Base-by-base conservation (phyloP, 2,888 invertebrate species). In the Caenorhabditis sp. region DNA sequence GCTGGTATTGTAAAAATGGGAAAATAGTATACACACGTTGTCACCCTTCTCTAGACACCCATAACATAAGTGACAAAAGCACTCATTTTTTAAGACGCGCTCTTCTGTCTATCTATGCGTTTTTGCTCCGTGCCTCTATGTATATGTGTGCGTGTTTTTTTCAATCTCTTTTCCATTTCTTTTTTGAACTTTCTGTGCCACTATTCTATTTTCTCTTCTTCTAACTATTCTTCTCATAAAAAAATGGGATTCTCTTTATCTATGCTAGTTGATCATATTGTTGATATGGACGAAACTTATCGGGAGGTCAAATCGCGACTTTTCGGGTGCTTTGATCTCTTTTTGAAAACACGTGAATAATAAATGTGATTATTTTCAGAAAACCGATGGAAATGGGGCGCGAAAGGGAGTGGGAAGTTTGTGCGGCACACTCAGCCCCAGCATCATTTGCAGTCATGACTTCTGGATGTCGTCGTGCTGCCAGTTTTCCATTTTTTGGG, bases 401-500 rank as follows among this genome's bases (percentile, higher is more conserved):
- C 43, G 69, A 71, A 68, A 66, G 71, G n/a, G 76, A 76, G 58
- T 76, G 76, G 71, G 76, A 76, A 59, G 71, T 65, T 50, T 70
- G 75, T 58, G 66, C 71, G 21, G 78, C 83, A 51, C 83, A 83
- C 51, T 83, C 83, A 36, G 83, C 81, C 1, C 83, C 83, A 10
- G 76, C 77, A 49, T 72, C 73, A 49, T 81, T 79, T 65, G 70
- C 65, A 49, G 69, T 72, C 43, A 51, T 73, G 2, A 55, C 73
- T 12, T 77, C 81, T 4, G 79, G 81, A 50, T 84, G 84, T 61
- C 76, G 84, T 53, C 74, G 85, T 68, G 84, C 85, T 19, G 82
- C 85, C 50, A 84, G 84, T 49, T 84, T 85, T 58, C 85, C 85
- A n/a, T 74, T 81, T 55, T 76, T 81, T 36, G 81, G 81, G 31